Base-by-base conservation (phyloP, 1,140 invertebrate genomes). In the Eriocheir sinensis region DNA sequence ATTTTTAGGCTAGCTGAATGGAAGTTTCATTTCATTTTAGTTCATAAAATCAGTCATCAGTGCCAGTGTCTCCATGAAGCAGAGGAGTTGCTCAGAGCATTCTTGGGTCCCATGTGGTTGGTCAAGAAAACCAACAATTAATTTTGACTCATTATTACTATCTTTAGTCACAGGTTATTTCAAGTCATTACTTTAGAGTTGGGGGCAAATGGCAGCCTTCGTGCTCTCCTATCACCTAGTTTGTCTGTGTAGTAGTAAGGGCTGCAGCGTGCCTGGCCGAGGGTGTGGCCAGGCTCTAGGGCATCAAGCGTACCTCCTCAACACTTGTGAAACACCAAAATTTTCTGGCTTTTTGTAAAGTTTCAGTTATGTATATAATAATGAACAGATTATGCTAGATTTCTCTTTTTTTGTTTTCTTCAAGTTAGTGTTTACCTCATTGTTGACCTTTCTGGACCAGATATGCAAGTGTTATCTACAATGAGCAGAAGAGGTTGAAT, bases 391-490 rank as follows among this genome's bases (percentile, higher is more conserved):
- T 85, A 81, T 85, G 91, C 80, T 85, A 92, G 91, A 92, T 72
- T 92, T 92, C 80, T 92, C 53, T 93, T 72, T 89, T 89, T 80
- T 36, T 32, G 89, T 89, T 92, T 81, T 91, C 44, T 81, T 72
- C 80, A 92, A 92, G 91, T 83, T 92, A 90, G 89, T 90, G 89
- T 90, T 89, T 94, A 94, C 93, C 93, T 94, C 93, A 94, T 79
- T 89, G 53, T 80, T 72, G 53, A 81, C 89, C 93, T 94, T 88
- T 94, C 93, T 79, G 89, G 93, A 81, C 93, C 93, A 94, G 93
- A 94, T 94, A 94, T 94, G 93, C 93, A 94, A 94, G 85, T 89
- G 34, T 89, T 94, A 60, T 94, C 86, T 94, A 89, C 89, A 38
- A 27, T 48, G 83, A 36, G 53, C 34, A 53, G 40, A 80, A 94